Evolutionary conservation across 2,888 invertebrate genomes (phyloP), one percentile per base, ranked within the genome.

Genomic region (Yponomeuta plumbellus): DNA sequence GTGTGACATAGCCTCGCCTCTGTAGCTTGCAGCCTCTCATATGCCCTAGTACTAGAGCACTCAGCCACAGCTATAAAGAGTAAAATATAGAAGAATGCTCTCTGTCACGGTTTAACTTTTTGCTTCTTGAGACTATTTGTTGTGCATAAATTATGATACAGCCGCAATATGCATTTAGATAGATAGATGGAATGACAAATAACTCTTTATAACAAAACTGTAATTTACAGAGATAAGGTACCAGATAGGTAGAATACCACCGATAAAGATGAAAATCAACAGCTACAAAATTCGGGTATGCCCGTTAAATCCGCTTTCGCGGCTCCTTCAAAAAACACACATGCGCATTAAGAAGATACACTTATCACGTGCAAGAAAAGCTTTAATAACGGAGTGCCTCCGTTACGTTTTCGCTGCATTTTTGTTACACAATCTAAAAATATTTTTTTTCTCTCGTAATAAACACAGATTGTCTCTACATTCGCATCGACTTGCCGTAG

Each of bases 261-360:
- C 44, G 17, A 52, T 17, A 17, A 52, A 52, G 44, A 52, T 52
- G 17, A 59, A 71, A 73, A 76, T 75, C 74, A 76, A 76, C 76
- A 76, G 70, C 73, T 75, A 76, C 76, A 75, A 70, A 74, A 74
- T 73, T 75, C 69, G 66, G 70, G 67, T 71, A 72, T 72, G 34
- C 61, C 65, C 67, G 8, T 20, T 10, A 59, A 11, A 22, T 13
- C 20, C 11, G 59, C 23, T 61, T n/a, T 21, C 10, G 26, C n/a
- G 44, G 44, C 13, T 52, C 17, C 44, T 52, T 52, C 44, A 17
- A 52, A 71, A 68, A 68, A 67, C 70, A 71, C 69, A 83, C 85
- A 86, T 87, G 87, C 86, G 85, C 86, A 87, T 78, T 81, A 71
- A 77, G 73, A 74, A 75, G 22, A 59, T 72, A 76, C 78, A 59